Conservation (phyloP, 1,140 invertebrate genomes). For the Eumeta japonica region DNA sequence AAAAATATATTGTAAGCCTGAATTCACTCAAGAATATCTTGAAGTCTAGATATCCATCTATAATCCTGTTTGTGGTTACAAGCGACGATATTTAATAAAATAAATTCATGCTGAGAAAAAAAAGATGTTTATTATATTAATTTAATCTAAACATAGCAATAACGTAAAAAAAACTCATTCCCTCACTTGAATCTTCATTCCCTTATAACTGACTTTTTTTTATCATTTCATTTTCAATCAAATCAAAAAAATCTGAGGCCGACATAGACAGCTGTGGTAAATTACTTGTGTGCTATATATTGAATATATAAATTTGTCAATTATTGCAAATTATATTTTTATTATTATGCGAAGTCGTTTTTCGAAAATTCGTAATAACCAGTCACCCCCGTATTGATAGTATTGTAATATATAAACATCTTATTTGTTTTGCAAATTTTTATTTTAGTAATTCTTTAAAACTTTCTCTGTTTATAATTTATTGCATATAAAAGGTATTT, state of each 20-base stretch:
- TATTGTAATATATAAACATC: too few species aligned
- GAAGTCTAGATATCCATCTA: neutral
- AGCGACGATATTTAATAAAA: neutral
- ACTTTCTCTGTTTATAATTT: too few species aligned
- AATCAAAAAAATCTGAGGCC: neutral
- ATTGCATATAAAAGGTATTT: too few species aligned
- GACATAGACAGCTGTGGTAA: neutral
- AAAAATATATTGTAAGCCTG: neutral
- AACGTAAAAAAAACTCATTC: neutral
- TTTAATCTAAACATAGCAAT: neutral
- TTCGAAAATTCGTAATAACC: neutral
- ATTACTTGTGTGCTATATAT: constrained; percentile 1
- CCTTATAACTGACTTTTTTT: constrained; percentile 1
- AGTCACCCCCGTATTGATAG: too few species aligned
- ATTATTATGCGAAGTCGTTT: constrained; percentile 1
- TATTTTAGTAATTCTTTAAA: too few species aligned
- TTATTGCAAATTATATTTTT: constrained; percentile 1
- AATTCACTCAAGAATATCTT: neutral
- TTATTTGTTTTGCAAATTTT: too few species aligned
- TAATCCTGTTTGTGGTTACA: too few species aligned
- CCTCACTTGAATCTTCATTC: neutral
- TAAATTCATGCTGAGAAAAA: constrained; percentile 1
- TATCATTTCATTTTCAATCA: constrained; percentile 1
- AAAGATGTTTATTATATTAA: constrained; percentile 1
- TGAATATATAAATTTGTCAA: neutral